Conservation (phyloP, 2,888 invertebrate species). For the Acanthopleura granulata region DNA sequence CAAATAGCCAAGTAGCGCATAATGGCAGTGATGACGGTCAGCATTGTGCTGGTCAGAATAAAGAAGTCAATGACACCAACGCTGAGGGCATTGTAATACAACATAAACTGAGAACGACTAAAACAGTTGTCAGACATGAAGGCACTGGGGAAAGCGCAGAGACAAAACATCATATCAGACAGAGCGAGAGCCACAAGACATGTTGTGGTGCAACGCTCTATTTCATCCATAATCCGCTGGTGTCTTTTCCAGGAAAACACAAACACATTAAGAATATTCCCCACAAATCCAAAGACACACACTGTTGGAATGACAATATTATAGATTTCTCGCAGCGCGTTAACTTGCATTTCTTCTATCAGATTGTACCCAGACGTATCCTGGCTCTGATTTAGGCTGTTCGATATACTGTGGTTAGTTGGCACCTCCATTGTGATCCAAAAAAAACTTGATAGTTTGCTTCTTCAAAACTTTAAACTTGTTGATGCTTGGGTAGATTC, state of each 20-base stretch:
- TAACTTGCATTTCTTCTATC: background rate
- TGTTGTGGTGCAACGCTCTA: conserved; percentile 84
- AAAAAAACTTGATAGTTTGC: too few relatives aligned
- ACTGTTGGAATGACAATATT: conserved; percentile 76
- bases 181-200: conserved; percentile 81
- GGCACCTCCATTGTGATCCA: too few relatives aligned
- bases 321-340: conserved; percentile 25
- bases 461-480: too few relatives aligned
- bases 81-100: conserved; percentile 50
- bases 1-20: conserved; percentile 83
- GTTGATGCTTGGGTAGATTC: too few relatives aligned
- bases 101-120: conserved; percentile 71
- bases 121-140: conserved; percentile 70
- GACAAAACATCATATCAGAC: conserved; percentile 76
- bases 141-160: conserved; percentile 73
- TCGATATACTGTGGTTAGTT: too few relatives aligned
- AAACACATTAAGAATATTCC: conserved; percentile 82
- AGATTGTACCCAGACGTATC: too few relatives aligned
- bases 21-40: conserved; percentile 80
- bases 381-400: too few relatives aligned
- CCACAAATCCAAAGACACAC: conserved; percentile 80
- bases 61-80: conserved; percentile 52
- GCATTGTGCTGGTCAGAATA: conserved; percentile 80
- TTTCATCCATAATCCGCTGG: conserved; percentile 73
- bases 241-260: conserved; percentile 77